phyloP scores from a whole-genome alignment of 2,113 vertebrate genomes.

The Psittacus erithacus region DNA sequence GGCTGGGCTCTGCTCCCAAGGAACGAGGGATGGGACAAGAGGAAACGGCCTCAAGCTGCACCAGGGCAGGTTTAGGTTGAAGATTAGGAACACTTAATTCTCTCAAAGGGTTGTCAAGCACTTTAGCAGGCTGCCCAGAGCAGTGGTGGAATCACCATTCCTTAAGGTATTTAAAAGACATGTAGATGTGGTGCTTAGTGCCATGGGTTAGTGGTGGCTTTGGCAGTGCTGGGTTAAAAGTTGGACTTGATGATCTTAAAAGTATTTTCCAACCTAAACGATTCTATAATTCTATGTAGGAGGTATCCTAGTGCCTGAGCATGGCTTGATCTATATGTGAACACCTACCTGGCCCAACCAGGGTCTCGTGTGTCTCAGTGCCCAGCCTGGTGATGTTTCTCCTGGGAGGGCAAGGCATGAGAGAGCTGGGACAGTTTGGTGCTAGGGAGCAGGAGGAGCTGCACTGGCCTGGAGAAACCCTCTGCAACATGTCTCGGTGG shows the following conservation, averaged over 20 bases:
- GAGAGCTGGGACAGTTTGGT: neutral
- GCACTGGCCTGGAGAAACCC: neutral
- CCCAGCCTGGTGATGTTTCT: neutral
- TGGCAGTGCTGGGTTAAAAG: neutral
- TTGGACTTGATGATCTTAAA: neutral
- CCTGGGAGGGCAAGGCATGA: neutral
- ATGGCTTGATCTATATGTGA: neutral
- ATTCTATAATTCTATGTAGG: neutral
- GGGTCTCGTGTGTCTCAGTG: neutral
- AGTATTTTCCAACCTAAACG: neutral
- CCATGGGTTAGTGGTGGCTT: neutral
- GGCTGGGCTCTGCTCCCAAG: neutral
- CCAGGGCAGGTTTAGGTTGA: neutral
- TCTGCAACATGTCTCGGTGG: neutral
- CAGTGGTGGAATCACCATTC: neutral
- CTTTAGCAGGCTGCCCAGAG: neutral
- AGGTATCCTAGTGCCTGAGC: neutral
- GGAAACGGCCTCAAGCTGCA: neutral
- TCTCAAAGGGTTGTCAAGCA: too few species aligned
- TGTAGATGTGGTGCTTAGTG: neutral
- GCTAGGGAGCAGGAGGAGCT: neutral
- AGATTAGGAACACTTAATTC: neutral
- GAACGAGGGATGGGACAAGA: neutral
- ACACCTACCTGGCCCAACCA: fast-evolving
- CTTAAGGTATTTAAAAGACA: neutral